Evolutionary conservation across 2,113 vertebrate species (phyloP), one percentile per base, ranked within the genome.

Genomic region (Diphyllodes magnificus): DNA sequence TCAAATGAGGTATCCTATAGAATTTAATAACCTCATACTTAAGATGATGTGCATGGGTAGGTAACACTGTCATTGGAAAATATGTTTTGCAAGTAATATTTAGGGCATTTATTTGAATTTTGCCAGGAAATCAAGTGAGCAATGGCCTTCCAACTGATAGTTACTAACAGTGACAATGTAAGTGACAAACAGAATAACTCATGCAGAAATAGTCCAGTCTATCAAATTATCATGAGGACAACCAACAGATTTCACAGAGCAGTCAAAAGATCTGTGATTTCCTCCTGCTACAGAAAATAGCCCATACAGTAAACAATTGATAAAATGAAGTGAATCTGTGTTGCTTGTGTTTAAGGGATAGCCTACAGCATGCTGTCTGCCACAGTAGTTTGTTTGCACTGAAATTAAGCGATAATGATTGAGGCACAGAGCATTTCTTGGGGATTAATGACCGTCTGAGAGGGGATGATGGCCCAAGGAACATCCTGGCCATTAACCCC

Each of bases 401-500:
- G 96, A 98, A 98, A 97, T 97, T 90, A 97, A 97, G 95, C 91
- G 98, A 96, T 86, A 94, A 94, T 95, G 71, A 79, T 95, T 70
- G 93, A 93, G 90, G 86, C 90, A 95, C 77, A 88, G 94, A 94
- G 92, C 92, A 95, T 86, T 95, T 93, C 93, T 77, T 84, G 71
- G 72, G 93, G 93, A 92, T 97, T 98, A 97, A 97, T 97, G 97
- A 96, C 95, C 37, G 56, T 77, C 95, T 97, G 96, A 94, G 92
- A 94, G 90, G 77, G 93, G 88, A 28, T 96, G 95, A 96, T 95
- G 95, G 76, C 92, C 93, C 93, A 81, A 92, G 95, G 92, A 92
- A 95, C 94, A 79, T 93, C 59, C 95, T 92, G 95, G 95, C 91
- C 95, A 90, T 98, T 98, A 98, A 97, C 94, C 94, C 92, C 96